A percentile compares a stretch with the other conserved stretches of the same genome.
Conservation (phyloP, 2,113 vertebrate genomes). For the Coryphaenoides rupestris region DNA sequence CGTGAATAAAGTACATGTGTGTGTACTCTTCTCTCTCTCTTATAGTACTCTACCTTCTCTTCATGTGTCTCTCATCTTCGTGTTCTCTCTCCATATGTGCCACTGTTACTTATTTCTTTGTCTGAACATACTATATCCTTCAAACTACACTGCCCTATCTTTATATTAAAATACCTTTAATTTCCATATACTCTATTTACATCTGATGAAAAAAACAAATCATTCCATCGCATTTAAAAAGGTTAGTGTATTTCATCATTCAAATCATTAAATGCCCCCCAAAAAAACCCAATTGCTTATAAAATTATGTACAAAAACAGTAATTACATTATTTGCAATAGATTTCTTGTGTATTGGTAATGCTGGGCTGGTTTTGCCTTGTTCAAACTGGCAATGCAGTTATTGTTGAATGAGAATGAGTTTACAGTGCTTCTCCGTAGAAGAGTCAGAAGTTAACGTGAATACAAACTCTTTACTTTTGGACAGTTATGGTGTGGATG, state of each 20-base stretch:
- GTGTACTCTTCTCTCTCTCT: too few species aligned
- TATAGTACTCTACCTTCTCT: too few species aligned
- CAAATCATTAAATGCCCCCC: constrained; percentile 39
- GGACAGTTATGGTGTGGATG: constrained; percentile 42
- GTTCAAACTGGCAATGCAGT: constrained; percentile 8
- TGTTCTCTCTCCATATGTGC: too few species aligned
- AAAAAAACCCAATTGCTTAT: constrained; percentile 8
- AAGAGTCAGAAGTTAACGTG: not conserved
- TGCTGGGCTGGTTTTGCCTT: constrained; percentile 29
- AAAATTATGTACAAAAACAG: constrained; percentile 33
- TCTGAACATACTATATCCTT: too few species aligned
- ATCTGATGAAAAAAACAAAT: not conserved
- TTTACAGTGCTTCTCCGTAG: not conserved
- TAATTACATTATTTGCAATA: constrained; percentile 11
- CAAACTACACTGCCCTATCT: too few species aligned
- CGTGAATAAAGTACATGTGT: too few species aligned
- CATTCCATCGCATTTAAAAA: not conserved
- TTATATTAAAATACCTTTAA: constrained; percentile 18
- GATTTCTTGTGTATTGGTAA: constrained; percentile 8
- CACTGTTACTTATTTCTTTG: too few species aligned
- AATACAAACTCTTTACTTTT: constrained; percentile 27
- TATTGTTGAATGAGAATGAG: not conserved
- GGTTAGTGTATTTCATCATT: not conserved
- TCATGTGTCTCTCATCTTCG: too few species aligned
- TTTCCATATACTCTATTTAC: not conserved